Evolutionary conservation across 2,113 vertebrate species (phyloP).

Genomic region (Cyphomyrus plagiostoma): DNA sequence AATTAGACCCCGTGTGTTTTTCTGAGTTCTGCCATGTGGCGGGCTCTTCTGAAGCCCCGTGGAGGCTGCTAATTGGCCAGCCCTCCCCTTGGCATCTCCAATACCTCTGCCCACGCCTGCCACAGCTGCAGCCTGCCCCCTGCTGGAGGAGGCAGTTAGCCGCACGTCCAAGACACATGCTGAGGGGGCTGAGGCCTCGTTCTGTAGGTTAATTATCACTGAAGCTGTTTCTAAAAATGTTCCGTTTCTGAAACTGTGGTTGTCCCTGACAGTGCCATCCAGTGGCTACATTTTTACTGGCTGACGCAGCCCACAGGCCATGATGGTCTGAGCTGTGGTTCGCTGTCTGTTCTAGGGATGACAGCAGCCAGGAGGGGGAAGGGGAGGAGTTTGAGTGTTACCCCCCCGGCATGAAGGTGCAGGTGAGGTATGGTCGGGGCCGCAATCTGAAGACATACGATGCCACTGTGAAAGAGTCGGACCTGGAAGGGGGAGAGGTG

Average conservation of each 20-base stretch:
- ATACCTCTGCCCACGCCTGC: background rate
- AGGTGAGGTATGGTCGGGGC: constrained; percentile 99
- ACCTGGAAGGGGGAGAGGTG: constrained; percentile 99
- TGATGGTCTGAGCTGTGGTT: constrained; percentile 51
- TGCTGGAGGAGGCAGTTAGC: background rate
- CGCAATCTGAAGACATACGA: constrained; percentile 98
- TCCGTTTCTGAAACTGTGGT: background rate
- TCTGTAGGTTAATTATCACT: background rate
- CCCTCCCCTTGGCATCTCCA: background rate
- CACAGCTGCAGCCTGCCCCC: background rate
- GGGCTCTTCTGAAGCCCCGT: background rate
- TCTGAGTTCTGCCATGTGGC: background rate
- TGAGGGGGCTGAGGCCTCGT: background rate
- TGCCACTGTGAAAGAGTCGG: constrained; percentile 99
- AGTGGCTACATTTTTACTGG: background rate
- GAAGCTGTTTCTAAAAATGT: background rate
- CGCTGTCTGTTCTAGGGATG: constrained; percentile 83
- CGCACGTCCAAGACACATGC: no score
- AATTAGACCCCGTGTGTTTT: background rate
- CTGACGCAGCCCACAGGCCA: background rate
- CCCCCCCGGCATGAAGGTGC: constrained; percentile 98
- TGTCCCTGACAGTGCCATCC: background rate
- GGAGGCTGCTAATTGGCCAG: background rate
- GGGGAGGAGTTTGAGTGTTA: constrained; percentile 98
- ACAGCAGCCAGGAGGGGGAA: constrained; percentile 87